phyloP scores from a whole-genome alignment of 2,888 invertebrate species.

The Aricia artaxerxes region DNA sequence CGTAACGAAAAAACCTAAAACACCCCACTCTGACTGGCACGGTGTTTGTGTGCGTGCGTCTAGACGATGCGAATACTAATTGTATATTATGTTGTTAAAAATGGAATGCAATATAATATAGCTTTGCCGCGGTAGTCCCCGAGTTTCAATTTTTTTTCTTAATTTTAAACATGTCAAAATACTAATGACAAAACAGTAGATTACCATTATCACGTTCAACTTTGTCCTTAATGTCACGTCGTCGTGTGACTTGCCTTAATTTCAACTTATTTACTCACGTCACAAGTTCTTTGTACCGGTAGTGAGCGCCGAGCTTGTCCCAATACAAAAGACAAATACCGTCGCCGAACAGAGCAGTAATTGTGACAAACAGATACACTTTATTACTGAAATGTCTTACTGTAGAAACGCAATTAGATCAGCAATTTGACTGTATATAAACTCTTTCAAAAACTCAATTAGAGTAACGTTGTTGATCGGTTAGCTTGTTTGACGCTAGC shows the following conservation, averaged over 20 bases:
- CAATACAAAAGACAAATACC: constrained; percentile 75
- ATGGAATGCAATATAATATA: no score
- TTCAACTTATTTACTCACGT: constrained; percentile 67
- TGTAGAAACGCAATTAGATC: constrained; percentile 50
- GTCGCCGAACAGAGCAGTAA: constrained; percentile 66
- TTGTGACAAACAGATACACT: constrained; percentile 72
- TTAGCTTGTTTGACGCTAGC: background rate
- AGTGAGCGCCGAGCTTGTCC: constrained; percentile 55
- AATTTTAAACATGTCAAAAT: no score
- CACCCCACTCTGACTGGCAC: no score
- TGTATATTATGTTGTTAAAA: no score
- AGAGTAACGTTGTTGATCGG: background rate
- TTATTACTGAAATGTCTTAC: constrained; percentile 57
- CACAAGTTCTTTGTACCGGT: constrained; percentile 64
- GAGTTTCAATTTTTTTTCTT: no score
- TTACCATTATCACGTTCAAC: background rate
- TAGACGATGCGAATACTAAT: no score
- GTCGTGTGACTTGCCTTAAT: constrained; percentile 49
- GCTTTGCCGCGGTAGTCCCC: no score
- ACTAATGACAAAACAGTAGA: background rate
- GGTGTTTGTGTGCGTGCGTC: no score
- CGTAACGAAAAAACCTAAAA: no score
- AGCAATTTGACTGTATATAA: background rate
- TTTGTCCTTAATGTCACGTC: background rate
- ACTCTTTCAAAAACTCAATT: constrained; percentile 7